Base-by-base conservation (phyloP, 2,888 invertebrate genomes). In the Lingula anatina region DNA sequence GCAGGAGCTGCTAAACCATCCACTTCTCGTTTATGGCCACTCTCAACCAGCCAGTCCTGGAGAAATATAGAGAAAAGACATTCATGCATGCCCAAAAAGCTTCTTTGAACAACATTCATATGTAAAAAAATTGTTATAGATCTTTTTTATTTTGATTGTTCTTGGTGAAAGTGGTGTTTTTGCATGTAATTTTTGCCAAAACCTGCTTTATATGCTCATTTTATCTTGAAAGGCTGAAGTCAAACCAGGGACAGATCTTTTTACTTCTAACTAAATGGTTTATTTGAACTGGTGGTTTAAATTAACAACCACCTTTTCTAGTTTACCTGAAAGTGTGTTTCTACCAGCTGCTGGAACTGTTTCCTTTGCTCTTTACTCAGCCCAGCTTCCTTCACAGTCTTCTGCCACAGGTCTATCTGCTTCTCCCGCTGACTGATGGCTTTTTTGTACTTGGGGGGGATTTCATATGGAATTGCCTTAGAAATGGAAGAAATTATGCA, bases 371-470 rank as follows among this genome's bases (percentile, higher is more conserved):
- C 68, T 12, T 65, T 51, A 20, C 57, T 56, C 21, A 76, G 59
- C 12, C 64, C 64, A 2, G 71, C 64, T 26, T 76, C 73, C 49
- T 73, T 71, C 46, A 76, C 67, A 36, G 64, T 62, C 53, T 64
- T 66, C 61, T 75, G 73, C 74, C 74, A 75, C 25, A 53, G 51
- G 46, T 71, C 69, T n/a, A 74, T 65, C 55, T 68, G 65, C 39
- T 63, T 62, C 46, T 71, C 67, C 18, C 70, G 50, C 49, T 64
- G 65, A 15, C 51, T 57, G 15, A 74, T 51, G 3, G 68, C 68
- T 27, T 64, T 62, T 55, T 71, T 68, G 53, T 73, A 75, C 39
- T 59, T 61, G 5, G 59, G 51, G 1, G 75, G 73, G 27, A 75
- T 56, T n/a, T 62, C 65, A 4, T 68, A 65, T 5, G 74, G 74